Evolutionary conservation across 1,140 invertebrate species (phyloP), one percentile per base, ranked within the genome.

Genomic region (Diabrotica undecimpunctata): DNA sequence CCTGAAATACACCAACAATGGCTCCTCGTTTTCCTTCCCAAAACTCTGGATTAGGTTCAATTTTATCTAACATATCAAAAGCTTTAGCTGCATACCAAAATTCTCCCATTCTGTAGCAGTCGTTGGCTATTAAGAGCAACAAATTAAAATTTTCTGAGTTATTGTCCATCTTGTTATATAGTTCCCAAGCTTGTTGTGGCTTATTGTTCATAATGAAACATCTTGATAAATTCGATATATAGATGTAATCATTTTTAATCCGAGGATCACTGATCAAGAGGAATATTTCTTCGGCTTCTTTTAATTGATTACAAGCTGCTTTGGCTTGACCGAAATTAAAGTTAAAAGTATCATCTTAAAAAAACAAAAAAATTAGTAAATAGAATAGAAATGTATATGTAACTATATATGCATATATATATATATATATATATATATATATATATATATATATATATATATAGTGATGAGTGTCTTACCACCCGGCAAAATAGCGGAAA

Each of bases 281-380:
- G 38, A 98, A 90, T 54, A 91, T 86, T 81, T 98, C 95, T 78
- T 99, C 96, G 0, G 96, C 96, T 80, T 98, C 96, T 74, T 92
- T 92, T 77, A 90, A 99, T 69, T 95, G 93, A 0, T 95, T 94
- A 0, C 92, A 89, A 10, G 94, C 93, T 54, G 92, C 89, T 81
- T 97, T 96, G 0, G 96, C 94, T 86, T 96, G 97, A 7, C 90
- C 96, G 78, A 96, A 98, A 79, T 99, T 98, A 72, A 96, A 99
- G 78, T 98, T 99, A 77, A 99, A 99, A 0, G 88, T 89, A 74
- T 99, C 97, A 79, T 99, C 95, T 81, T 92, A 95, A 70, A 93
- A 14, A 51, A 57, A 38, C 0, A 57, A 25, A 25, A n/a, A n/a
- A n/a, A n/a, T n/a, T 25, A 25, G 25, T 25, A n/a, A n/a, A 25